Base-by-base conservation (phyloP, 2,888 invertebrate species). In the Melipona beecheii region DNA sequence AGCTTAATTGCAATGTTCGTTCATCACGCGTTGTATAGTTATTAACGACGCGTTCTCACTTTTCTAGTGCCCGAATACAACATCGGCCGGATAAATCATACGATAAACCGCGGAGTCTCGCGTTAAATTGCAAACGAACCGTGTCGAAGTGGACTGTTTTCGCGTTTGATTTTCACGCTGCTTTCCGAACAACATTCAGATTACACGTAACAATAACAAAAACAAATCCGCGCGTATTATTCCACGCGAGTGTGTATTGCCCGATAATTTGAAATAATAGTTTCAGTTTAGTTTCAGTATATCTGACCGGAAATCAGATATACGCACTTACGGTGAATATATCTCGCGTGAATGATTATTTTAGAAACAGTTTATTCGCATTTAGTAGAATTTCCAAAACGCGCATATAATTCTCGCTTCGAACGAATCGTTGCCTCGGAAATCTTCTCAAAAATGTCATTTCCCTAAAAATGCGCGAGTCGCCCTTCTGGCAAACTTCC, bases 1-100 rank as follows among this genome's bases (percentile, higher is more conserved):
- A 64, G 17, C 70, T 81, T 66, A 71, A 80, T 82, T 81, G 81
- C 65, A 74, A 66, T 81, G 54, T 65, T 52, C 81, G 54, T 81
- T 60, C 50, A 71, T 81, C 81, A 43, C 43, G 27, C 68, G 24
- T 52, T 43, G 2, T 58, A 4, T 68, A 21, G 69, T 69, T 76
- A 65, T 76, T 82, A 76, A 54, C 31, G 27, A 19, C 13, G 31
- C 43, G 43, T 72, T 74, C 49, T 36, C 69, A 68, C 82, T 64
- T 81, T 75, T 83, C 69, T 5, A 69, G 58, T 62, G 24, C 27
- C 17, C 17, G 54, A 24, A 62, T 68, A 52, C 19, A 36, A 68
- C 62, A 60, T 62, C 64, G n/a, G 24, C 13, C n/a, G 54, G 11
- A 68, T 31, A 43, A 69, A 81, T 66, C 49, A 49, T 50, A 21